phyloP scores from a whole-genome alignment of 2,797 vertebrate species.

The Lacerta bilineata region DNA sequence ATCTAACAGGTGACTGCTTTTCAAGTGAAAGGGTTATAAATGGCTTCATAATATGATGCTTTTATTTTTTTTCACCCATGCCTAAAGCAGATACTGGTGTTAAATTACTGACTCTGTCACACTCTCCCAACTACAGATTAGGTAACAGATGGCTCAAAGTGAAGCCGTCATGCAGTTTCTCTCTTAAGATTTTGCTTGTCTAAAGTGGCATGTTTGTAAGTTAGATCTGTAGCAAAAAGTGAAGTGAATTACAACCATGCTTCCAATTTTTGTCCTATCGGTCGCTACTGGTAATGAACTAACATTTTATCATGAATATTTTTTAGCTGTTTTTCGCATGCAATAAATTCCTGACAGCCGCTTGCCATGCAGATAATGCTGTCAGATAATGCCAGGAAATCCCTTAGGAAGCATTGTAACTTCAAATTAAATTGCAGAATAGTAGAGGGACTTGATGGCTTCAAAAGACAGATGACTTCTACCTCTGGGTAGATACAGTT shows the following conservation, averaged over 20 bases:
- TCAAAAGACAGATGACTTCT: constrained; percentile 5
- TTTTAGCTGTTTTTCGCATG: constrained; percentile 37
- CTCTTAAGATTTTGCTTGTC: constrained; percentile 36
- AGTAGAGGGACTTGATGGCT: not conserved
- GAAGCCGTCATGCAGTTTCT: not conserved
- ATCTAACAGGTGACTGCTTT: not conserved
- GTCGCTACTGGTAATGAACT: constrained; percentile 39
- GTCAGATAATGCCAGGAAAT: constrained; percentile 39
- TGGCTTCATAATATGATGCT: not conserved
- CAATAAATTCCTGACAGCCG: constrained; percentile 23
- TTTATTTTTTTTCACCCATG: not conserved
- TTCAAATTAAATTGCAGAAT: constrained; percentile 22
- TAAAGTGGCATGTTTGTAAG: not conserved
- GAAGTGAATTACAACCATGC: constrained; percentile 19
- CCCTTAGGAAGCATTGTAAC: constrained; percentile 26
- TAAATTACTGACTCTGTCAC: constrained; percentile 18
- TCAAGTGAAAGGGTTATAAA: constrained; percentile 19
- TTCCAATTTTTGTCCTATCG: constrained; percentile 40
- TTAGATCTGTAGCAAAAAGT: constrained; percentile 9
- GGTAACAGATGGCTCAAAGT: constrained; percentile 32
- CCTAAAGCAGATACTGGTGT: not conserved
- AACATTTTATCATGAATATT: constrained; percentile 45
- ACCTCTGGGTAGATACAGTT: constrained; percentile 4
- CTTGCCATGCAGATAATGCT: constrained; percentile 30
- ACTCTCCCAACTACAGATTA: not conserved